Base-by-base conservation (phyloP, 2,888 invertebrate genomes). In the Plutella xylostella region DNA sequence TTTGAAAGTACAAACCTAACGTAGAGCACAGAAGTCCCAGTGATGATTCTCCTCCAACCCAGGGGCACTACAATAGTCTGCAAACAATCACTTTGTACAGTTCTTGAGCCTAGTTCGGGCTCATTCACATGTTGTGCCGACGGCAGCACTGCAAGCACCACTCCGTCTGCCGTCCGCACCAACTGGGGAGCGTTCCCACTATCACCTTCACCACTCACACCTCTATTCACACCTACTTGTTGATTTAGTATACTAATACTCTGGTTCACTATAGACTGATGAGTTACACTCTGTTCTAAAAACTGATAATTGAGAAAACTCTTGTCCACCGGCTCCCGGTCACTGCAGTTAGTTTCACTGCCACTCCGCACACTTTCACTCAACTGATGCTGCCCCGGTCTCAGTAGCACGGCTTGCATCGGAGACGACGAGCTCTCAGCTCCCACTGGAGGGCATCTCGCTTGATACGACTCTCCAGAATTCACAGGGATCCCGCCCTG, bases 161-260 rank as follows among this genome's bases (percentile, higher is more conserved):
- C 76, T 56, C 83, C 83, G 21, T 82, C 82, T 22, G 80, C 69
- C 49, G 83, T 84, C 54, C 79, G 68, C 48, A 84, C 77, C 45
- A 84, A 57, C 60, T 84, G 84, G 1, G 76, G 68, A 19, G 64
- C 55, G 55, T 53, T 59, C 9, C 63, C 65, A 58, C 65, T 64
- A 43, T 77, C 77, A 59, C 68, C 62, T 51, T 79, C 78, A 68
- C 74, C 75, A 58, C 67, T 61, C 51, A 78, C 77, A 68, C 73
- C 70, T 54, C 72, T 61, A 63, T 60, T 74, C 51, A 78, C 79
- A 59, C 82, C 78, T 43, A 82, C 77, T 65, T 83, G 82, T 65
- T 82, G 83, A 63, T 80, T 83, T 55, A 83, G 64, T 69, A 83
- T 80, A 68, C 76, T 82, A 55, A 84, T 80, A 70, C 78, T 79